Percentiles rank a stretch among this genome's conserved stretches.
These are phyloP conservation scores for Linurgus olivaceus DNA, from an alignment of 2,797 vertebrate species.

Conservation along the genomic window DNA sequence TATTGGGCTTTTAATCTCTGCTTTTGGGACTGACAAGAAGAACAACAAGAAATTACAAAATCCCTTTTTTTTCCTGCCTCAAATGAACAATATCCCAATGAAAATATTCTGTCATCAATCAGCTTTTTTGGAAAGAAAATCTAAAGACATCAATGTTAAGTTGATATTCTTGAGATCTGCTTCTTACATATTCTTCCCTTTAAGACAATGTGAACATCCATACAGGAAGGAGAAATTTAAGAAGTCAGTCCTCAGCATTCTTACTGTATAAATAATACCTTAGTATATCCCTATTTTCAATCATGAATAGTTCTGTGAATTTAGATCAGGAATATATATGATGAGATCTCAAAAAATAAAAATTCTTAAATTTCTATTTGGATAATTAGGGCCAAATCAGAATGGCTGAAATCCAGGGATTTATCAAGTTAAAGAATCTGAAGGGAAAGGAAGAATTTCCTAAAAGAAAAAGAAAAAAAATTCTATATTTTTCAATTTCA, in stretches of 20 bases:
- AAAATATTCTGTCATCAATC: background rate
- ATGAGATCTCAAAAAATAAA: background rate
- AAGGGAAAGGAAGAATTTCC: background rate
- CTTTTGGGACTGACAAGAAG: background rate
- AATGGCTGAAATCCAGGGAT: background rate
- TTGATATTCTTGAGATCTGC: background rate
- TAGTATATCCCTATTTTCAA: background rate
- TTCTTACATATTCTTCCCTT: background rate
- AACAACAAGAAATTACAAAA: background rate
- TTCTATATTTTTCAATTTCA: background rate
- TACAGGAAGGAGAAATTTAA: background rate
- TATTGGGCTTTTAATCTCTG: background rate
- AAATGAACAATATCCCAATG: background rate
- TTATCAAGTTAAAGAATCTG: background rate
- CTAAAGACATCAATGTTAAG: background rate
- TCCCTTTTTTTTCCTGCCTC: accelerated
- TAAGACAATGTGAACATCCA: background rate
- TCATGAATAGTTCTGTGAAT: background rate
- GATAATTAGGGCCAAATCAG: background rate
- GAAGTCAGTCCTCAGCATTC: background rate
- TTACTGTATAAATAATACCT: background rate
- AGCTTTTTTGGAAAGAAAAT: background rate
- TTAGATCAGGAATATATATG: background rate
- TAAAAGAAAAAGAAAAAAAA: background rate
- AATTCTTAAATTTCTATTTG: background rate